Base-by-base conservation (phyloP, 2,113 vertebrate genomes). In the Bubalus kerabau region DNA sequence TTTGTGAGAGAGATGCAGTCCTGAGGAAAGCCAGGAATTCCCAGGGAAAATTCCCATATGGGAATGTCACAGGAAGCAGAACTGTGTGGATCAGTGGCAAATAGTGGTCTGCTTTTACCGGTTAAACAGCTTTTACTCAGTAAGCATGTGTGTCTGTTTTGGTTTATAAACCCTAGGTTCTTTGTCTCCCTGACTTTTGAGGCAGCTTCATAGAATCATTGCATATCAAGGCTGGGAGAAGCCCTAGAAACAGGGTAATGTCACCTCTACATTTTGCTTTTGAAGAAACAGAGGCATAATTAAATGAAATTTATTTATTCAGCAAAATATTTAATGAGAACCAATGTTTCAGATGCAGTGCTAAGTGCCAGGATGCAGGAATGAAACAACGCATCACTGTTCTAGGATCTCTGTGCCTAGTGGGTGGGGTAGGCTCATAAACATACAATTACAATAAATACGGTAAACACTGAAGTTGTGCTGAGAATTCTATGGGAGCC, bases 271-370 rank as follows among this genome's bases (percentile, higher is more conserved):
- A 85, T 81, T 90, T 86, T 90, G n/a, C 24, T 36, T 94, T 62
- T 87, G 81, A 93, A 87, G 82, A 76, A 97, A 56, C 3, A 5
- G 21, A 60, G 10, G 59, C 3, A 54, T 67, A 87, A 94, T 87
- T 96, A 82, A 92, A 26, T 92, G 59, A 90, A 93, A 97, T 84
- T 90, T 14, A 94, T 88, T 94, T 78, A 88, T 82, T 83, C 26
- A 60, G 76, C 89, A 91, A 91, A 60, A 50, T 74, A 90, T 96
- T 94, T 84, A 82, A 87, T 56, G 57, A 95, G 43, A 94, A 8
- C 50, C 59, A 67, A 10, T 46, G 46, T 93, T 94, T 87, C 59
- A 48, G 67, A 57, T 32, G 36, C 17, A 43, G 76, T 57, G 40
- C 59, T 84, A 90, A 96, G 12, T 48, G 50, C 36, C 36, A 93